A percentile compares a stretch with the other conserved stretches of the same genome.
Conservation (phyloP, 2,888 invertebrate genomes). For the Reticulitermes lucifugus region DNA sequence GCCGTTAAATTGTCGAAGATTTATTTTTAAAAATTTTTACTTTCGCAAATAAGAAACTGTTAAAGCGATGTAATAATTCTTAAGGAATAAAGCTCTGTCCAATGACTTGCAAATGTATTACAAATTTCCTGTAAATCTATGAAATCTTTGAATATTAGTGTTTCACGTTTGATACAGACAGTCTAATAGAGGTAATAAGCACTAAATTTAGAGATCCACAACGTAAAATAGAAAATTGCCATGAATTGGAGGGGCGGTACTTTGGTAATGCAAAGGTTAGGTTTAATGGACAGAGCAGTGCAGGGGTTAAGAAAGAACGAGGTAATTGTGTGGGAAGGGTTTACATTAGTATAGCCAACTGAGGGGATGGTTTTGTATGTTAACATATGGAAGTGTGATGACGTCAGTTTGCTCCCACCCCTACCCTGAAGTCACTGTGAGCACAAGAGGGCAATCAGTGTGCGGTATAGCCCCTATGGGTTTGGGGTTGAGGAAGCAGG, state of each 20-base stretch:
- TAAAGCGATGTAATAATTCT: no score
- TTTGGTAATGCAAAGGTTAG: slow-evolving; percentile 27
- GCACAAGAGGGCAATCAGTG: slow-evolving; percentile 48
- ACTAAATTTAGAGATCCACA: background rate
- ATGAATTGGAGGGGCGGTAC: slow-evolving; percentile 15
- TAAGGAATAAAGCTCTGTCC: no score
- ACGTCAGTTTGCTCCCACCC: slow-evolving; percentile 34
- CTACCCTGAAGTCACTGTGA: slow-evolving; percentile 21
- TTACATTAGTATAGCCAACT: slow-evolving; percentile 31
- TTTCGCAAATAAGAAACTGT: no score
- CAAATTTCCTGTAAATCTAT: no score
- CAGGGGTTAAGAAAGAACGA: slow-evolving; percentile 29
- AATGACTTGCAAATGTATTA: no score
- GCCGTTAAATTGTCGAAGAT: no score
- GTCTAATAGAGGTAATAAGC: background rate
- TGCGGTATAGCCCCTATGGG: slow-evolving; percentile 39
- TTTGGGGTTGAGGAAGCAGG: slow-evolving; percentile 23
- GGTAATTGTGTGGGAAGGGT: slow-evolving; percentile 42
- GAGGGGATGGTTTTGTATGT: slow-evolving; percentile 29
- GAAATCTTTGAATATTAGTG: no score
- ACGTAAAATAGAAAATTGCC: background rate
- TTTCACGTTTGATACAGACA: background rate
- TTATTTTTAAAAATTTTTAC: no score
- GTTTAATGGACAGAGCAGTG: slow-evolving; percentile 16
- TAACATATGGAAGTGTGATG: slow-evolving; percentile 40